Conservation (phyloP, 2,113 vertebrate genomes). For the Chitala chitala region DNA sequence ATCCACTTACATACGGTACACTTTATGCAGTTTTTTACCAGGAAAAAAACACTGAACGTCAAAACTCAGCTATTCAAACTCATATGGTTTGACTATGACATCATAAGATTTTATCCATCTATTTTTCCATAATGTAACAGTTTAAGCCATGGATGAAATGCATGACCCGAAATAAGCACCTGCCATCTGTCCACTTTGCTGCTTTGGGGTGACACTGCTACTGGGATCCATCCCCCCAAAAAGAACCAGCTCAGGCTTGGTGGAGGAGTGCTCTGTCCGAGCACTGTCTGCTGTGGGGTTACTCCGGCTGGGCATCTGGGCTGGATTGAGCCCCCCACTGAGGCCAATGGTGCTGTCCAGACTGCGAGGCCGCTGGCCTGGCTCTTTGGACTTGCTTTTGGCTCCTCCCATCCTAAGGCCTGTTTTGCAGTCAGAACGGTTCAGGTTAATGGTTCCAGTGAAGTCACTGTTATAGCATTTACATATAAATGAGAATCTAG, state of each 20-base stretch:
- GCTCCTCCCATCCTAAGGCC: constrained; percentile 82
- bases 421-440: constrained; percentile 29
- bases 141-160: background rate
- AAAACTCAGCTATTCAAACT: too few relatives aligned
- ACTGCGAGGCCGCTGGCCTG: constrained; percentile 85
- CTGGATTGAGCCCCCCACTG: constrained; percentile 59
- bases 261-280: constrained; percentile 65
- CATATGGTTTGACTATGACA: too few relatives aligned
- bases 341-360: constrained; percentile 73
- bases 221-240: constrained; percentile 84
- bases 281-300: constrained; percentile 67
- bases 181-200: constrained; percentile 61
- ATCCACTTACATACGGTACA: too few relatives aligned
- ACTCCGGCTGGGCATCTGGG: constrained; percentile 79
- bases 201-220: constrained; percentile 73
- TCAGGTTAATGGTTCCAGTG: background rate
- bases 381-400: constrained; percentile 93
- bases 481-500: too few relatives aligned
- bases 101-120: too few relatives aligned
- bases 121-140: background rate
- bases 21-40: too few relatives aligned
- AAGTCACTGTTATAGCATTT: background rate
- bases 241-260: constrained; percentile 64
- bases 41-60: too few relatives aligned
- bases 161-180: constrained; percentile 36